These are phyloP conservation scores for Adelognathus sp. DNA, from an alignment of 2,888 invertebrate species.

Conservation along the genomic window DNA sequence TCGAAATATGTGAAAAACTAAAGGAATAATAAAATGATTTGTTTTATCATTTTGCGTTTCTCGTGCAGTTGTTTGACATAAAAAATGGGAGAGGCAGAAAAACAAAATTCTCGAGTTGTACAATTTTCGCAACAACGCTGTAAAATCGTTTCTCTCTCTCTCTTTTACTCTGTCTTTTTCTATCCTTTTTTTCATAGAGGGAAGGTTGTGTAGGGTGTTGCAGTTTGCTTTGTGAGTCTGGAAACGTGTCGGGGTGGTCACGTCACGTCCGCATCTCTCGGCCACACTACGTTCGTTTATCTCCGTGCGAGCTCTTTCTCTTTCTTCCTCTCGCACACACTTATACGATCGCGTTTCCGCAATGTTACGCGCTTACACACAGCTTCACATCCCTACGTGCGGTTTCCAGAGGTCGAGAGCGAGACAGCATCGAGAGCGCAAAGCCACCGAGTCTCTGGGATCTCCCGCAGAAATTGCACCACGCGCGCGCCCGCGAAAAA, in stretches of 20 bases:
- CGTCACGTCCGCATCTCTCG: constrained; percentile 51
- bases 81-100: background rate
- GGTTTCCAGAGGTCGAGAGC: background rate
- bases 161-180: too few relatives aligned
- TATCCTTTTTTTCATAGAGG: background rate
- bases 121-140: constrained; percentile 19
- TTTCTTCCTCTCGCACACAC: too few relatives aligned
- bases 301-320: too few relatives aligned
- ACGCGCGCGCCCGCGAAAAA: constrained; percentile 35
- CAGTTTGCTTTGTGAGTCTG: constrained; percentile 48
- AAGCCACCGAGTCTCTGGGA: constrained; percentile 11
- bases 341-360: constrained; percentile 16
- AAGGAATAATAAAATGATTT: background rate
- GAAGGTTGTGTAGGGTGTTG: constrained; percentile 14
- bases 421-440: constrained; percentile 15
- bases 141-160: constrained; percentile 20
- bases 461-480: constrained; percentile 48
- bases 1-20: background rate
- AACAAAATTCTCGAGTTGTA: background rate
- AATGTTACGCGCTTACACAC: constrained; percentile 20
- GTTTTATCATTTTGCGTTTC: background rate
- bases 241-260: constrained; percentile 46
- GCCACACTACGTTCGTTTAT: constrained; percentile 43
- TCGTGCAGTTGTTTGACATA: background rate
- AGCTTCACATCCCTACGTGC: constrained; percentile 15